A percentile compares a stretch with the other conserved stretches of the same genome.
Conservation (phyloP, 2,113 vertebrate species). For the Centrocercus urophasianus region DNA sequence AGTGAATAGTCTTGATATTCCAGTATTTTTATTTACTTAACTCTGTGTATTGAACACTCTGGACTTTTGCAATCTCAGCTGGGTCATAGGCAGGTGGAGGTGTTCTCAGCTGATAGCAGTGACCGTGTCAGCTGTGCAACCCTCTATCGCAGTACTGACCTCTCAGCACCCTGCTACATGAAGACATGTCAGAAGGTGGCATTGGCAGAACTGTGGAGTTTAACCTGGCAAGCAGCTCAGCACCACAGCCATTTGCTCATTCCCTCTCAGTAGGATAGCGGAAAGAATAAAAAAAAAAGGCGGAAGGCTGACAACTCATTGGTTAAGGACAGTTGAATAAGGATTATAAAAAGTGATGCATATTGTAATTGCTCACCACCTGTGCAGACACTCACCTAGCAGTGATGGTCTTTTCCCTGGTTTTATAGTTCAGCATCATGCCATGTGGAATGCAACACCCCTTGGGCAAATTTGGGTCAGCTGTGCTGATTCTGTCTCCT, state of each 20-base stretch:
- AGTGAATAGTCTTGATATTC: neutral
- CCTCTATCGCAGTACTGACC: neutral
- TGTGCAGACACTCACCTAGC: neutral
- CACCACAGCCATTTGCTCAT: neutral
- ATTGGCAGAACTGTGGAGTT: neutral
- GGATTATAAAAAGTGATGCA: neutral
- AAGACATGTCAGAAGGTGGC: neutral
- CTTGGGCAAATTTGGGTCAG: neutral
- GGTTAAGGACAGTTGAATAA: neutral
- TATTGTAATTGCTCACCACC: neutral
- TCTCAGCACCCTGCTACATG: neutral
- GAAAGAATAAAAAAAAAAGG: neutral
- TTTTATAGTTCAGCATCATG: neutral
- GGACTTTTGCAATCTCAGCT: neutral
- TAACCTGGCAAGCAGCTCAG: neutral
- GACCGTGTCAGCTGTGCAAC: neutral
- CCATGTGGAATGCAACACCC: neutral
- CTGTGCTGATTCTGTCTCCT: neutral
- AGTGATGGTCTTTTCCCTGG: neutral
- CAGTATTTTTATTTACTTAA: neutral
- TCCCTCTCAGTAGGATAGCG: neutral
- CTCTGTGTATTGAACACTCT: neutral
- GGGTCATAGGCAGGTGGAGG: neutral
- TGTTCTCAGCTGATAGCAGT: neutral
- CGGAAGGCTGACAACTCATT: neutral